These are phyloP conservation scores for Odontophorus gujanensis DNA, from an alignment of 2,113 vertebrate species.

Conservation along the genomic window DNA sequence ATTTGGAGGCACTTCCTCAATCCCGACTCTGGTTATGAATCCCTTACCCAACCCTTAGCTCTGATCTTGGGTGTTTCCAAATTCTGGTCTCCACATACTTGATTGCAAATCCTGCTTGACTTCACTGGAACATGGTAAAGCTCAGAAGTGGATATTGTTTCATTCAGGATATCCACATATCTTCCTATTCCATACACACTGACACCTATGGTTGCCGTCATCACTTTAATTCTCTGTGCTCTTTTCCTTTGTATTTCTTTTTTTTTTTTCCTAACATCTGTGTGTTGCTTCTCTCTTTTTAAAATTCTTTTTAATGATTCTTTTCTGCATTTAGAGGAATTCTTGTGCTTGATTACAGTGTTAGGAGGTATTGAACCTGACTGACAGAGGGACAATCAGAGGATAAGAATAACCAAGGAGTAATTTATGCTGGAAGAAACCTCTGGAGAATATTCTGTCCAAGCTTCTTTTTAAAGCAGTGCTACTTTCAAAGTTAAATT, in stretches of 20 bases:
- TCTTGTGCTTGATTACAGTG: background rate
- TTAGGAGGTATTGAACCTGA: background rate
- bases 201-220: rapidly evolving
- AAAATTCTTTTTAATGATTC: background rate
- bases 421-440: background rate
- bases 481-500: background rate
- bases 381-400: background rate
- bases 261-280: background rate
- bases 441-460: background rate
- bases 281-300: background rate
- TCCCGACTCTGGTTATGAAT: background rate
- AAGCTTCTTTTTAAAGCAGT: background rate
- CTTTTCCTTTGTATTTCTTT: background rate
- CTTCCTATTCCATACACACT: background rate
- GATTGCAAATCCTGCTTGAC: background rate
- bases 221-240: background rate
- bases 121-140: background rate
- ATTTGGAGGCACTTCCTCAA: rapidly evolving
- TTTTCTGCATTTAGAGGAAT: background rate
- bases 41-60: background rate
- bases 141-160: background rate
- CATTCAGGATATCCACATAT: background rate
- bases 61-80: background rate
- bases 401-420: background rate
- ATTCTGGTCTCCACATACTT: background rate